Conservation (phyloP, 2,797 vertebrate species). For the Scolopax bukidnonensis region DNA sequence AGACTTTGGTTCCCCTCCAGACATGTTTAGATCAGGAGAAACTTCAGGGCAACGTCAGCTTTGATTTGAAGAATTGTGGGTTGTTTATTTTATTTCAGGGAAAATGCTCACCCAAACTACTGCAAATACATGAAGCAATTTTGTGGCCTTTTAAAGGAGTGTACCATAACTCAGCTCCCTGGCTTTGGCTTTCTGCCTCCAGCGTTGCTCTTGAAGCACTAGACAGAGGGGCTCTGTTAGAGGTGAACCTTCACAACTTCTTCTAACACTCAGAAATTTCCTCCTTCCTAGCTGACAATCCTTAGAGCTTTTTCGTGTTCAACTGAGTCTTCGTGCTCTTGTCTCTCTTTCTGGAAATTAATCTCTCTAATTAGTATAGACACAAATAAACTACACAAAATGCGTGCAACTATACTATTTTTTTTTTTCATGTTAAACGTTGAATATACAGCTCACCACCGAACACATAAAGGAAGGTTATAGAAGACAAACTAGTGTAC, state of each 20-base stretch:
- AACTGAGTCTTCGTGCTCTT: neutral
- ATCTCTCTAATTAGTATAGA: neutral
- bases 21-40: neutral
- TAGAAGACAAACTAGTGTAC: neutral
- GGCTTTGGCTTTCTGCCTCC: neutral
- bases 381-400: neutral
- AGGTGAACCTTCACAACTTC: neutral
- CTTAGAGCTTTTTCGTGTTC: neutral
- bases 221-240: neutral
- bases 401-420: neutral
- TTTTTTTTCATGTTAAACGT: neutral
- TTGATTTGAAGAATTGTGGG: neutral
- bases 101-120: neutral
- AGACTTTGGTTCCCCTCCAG: neutral
- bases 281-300: neutral
- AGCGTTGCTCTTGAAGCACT: neutral
- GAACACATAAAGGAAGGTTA: neutral
- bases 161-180: neutral
- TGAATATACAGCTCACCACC: neutral
- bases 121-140: neutral
- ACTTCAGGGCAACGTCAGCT: neutral
- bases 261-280: neutral
- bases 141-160: neutral
- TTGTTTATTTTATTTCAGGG: neutral
- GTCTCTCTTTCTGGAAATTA: neutral